phyloP scores from a whole-genome alignment of 2,888 invertebrate species.

The Eutolmus rufibarbis region DNA sequence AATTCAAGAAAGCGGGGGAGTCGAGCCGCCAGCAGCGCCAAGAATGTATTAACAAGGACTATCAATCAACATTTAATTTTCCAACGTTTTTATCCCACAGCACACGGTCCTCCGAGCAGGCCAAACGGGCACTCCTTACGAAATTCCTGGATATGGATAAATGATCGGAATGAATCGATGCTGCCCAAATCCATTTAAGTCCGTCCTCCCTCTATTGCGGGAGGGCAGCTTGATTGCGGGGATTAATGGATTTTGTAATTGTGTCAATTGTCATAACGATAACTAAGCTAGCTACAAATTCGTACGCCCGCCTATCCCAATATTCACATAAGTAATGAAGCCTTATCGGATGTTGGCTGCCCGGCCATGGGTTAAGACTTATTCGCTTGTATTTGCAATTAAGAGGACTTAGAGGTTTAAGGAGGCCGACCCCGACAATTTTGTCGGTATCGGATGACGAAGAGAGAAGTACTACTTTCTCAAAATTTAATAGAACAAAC shows the following conservation, averaged over 20 bases:
- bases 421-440: not conserved
- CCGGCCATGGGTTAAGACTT: not conserved
- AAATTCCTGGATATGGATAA: constrained; percentile 13
- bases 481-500: not conserved
- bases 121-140: not conserved
- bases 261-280: constrained; percentile 27
- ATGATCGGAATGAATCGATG: constrained; percentile 11
- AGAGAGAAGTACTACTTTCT: not conserved
- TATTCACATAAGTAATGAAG: not conserved
- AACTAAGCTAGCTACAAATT: constrained; percentile 4
- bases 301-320: not conserved
- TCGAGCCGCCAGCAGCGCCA: not conserved
- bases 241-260: constrained; percentile 38
- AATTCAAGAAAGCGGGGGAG: not conserved
- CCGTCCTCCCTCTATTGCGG: not conserved
- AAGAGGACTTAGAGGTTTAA: not conserved
- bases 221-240: constrained; percentile 8
- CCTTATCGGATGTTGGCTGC: not conserved
- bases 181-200: constrained; percentile 20
- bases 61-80: constrained; percentile 48
- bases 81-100: constrained; percentile 36
- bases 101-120: not conserved
- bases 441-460: not conserved
- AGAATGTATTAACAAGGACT: constrained; percentile 31
- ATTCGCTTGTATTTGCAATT: not conserved